Conservation (phyloP, 2,888 invertebrate genomes). For the Tolmerus cingulatus region DNA sequence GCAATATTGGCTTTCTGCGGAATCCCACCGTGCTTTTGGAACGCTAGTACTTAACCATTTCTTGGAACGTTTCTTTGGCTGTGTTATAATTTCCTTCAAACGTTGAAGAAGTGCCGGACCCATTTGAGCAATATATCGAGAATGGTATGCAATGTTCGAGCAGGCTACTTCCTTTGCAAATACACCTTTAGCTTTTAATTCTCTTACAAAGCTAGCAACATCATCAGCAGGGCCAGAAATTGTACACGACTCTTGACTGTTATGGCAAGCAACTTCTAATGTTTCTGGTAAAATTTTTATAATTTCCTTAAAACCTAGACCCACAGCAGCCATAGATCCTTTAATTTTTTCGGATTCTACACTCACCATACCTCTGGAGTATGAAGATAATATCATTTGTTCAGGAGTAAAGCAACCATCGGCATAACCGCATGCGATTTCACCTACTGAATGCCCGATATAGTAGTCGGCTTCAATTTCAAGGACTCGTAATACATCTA, state of each 20-base stretch:
- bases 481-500: constrained; percentile 69
- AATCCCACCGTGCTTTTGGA: constrained; percentile 75
- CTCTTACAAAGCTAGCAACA: constrained; percentile 72
- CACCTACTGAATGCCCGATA: constrained; percentile 92
- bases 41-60: constrained; percentile 90
- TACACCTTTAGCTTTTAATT: constrained; percentile 74
- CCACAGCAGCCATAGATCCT: constrained; percentile 91
- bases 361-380: constrained; percentile 81
- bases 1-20: constrained; percentile 68
- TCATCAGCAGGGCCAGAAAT: constrained; percentile 84
- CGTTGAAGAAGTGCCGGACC: constrained; percentile 74
- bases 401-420: constrained; percentile 90
- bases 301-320: constrained; percentile 69
- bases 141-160: constrained; percentile 90
- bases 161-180: constrained; percentile 86
- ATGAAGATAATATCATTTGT: constrained; percentile 84
- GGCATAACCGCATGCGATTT: constrained; percentile 93
- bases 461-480: constrained; percentile 77
- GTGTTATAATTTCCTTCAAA: constrained; percentile 70
- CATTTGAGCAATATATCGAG: constrained; percentile 76
- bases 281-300: constrained; percentile 72
- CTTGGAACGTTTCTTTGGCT: constrained; percentile 72
- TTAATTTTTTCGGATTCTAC: constrained; percentile 73
- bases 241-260: constrained; percentile 85
- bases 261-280: constrained; percentile 88